Conservation (phyloP, 2,888 invertebrate species). For the Alcis repandata region DNA sequence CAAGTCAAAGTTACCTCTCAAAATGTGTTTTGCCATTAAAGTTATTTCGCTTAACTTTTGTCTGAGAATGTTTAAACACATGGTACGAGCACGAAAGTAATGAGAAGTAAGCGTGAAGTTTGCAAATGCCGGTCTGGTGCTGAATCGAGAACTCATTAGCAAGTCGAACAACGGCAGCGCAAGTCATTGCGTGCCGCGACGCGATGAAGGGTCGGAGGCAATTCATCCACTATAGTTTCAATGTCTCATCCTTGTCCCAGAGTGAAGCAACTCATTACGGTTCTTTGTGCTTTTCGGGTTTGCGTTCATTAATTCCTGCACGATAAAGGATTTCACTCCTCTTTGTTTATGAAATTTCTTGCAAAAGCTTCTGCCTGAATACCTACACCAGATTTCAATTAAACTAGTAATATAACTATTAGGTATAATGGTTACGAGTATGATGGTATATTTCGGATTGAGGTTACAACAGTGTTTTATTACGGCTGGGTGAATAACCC, state of each 20-base stretch:
- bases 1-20: conserved; percentile 38
- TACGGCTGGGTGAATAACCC: conserved; percentile 14
- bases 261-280: conserved; percentile 62
- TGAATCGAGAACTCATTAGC: conserved; percentile 79
- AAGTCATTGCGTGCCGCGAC: conserved; percentile 68
- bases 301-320: conserved; percentile 62
- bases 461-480: conserved; percentile 13
- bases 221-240: conserved; percentile 60
- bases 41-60: conserved; percentile 52
- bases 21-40: conserved; percentile 45
- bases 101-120: conserved; percentile 64
- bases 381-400: conserved; percentile 22
- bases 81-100: conserved; percentile 58
- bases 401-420: conserved; percentile 15
- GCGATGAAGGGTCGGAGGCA: conserved; percentile 49
- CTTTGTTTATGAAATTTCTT: conserved; percentile 25
- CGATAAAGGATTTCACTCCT: conserved; percentile 42
- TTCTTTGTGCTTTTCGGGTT: conserved; percentile 62
- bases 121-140: conserved; percentile 62
- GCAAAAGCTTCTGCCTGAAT: conserved; percentile 13
- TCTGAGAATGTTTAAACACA: conserved; percentile 66
- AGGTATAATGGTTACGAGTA: conserved; percentile 2
- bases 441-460: conserved; percentile 12
- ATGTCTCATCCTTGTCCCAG: conserved; percentile 53
- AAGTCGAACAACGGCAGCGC: conserved; percentile 77